Percentiles rank a stretch among this genome's conserved stretches.
These are phyloP conservation scores for Wiebesia pumilae DNA, from an alignment of 1,140 invertebrate genomes.

Conservation along the genomic window DNA sequence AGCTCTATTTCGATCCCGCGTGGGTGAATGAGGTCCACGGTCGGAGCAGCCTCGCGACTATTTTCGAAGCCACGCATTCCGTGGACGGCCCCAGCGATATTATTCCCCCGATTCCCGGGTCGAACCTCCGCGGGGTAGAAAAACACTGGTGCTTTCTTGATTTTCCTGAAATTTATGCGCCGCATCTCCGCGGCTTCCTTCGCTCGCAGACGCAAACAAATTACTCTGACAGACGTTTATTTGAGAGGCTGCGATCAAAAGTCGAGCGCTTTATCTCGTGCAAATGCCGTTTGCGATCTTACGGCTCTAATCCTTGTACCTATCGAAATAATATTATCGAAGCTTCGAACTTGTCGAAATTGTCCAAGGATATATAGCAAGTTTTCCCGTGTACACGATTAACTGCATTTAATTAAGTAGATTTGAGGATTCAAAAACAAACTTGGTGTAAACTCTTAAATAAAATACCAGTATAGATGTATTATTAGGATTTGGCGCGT, in stretches of 20 bases:
- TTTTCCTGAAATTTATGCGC: neutral
- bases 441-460: neutral
- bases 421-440: neutral
- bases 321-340: too few relatives aligned
- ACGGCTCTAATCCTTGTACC: too few relatives aligned
- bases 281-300: too few relatives aligned
- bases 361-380: too few relatives aligned
- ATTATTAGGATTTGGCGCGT: neutral
- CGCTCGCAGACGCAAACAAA: too few relatives aligned
- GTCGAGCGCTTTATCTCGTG: too few relatives aligned
- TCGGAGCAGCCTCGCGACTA: constrained; percentile 58
- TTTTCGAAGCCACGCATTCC: constrained; percentile 58
- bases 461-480: neutral
- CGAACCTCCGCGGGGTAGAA: neutral
- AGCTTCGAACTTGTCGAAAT: too few relatives aligned
- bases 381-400: too few relatives aligned
- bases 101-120: constrained; percentile 28
- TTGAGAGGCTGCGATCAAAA: too few relatives aligned
- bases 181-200: neutral
- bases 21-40: constrained; percentile 68
- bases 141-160: neutral
- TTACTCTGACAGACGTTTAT: too few relatives aligned
- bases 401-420: too few relatives aligned
- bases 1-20: constrained; percentile 65
- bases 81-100: constrained; percentile 7